phyloP scores from a whole-genome alignment of 1,140 invertebrate genomes.

The Musca vetustissima region DNA sequence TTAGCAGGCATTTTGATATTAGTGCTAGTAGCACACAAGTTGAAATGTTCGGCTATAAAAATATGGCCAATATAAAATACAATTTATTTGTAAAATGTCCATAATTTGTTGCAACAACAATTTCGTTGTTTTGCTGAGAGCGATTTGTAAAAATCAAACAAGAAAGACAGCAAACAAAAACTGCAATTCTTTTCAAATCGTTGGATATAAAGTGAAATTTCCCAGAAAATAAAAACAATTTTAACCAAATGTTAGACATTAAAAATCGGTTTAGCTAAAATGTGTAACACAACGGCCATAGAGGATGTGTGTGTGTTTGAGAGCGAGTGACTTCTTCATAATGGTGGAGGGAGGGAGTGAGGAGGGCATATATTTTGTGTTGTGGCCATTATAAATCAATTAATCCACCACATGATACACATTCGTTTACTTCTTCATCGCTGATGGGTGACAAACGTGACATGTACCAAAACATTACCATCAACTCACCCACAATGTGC shows the following conservation, averaged over 20 bases:
- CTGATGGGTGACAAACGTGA: too few relatives aligned
- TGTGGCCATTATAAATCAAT: slow-evolving; percentile 17
- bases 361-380: too few relatives aligned
- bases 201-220: too few relatives aligned
- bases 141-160: too few relatives aligned
- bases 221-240: neutral
- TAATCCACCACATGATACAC: slow-evolving; percentile 20
- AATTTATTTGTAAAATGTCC: slow-evolving; percentile 16
- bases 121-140: too few relatives aligned
- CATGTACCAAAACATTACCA: too few relatives aligned
- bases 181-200: too few relatives aligned
- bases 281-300: neutral
- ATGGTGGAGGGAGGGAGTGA: neutral
- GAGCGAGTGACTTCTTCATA: neutral
- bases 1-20: too few relatives aligned
- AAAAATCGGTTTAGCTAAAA: slow-evolving; percentile 21
- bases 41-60: slow-evolving; percentile 2
- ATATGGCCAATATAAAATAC: slow-evolving; percentile 13
- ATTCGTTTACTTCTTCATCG: neutral
- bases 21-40: too few relatives aligned
- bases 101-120: slow-evolving; percentile 16
- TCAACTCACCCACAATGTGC: too few relatives aligned
- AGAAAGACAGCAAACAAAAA: too few relatives aligned
- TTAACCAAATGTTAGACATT: slow-evolving; percentile 11
- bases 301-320: neutral